phyloP scores from a whole-genome alignment of 2,888 invertebrate genomes.

The Drosophila cognata region DNA sequence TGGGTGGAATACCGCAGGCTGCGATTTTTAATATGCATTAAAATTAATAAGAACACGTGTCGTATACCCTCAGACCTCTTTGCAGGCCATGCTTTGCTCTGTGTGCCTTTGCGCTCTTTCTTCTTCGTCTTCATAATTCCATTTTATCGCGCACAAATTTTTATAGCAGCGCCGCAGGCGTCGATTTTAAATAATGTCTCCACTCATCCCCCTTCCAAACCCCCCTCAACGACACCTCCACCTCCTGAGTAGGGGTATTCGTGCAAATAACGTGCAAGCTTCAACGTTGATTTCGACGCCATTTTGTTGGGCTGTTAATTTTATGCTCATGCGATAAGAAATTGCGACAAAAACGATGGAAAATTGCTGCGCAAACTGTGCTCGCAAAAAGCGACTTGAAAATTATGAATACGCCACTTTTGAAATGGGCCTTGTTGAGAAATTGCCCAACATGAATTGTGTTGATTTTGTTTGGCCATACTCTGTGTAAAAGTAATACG shows the following conservation, averaged over 20 bases:
- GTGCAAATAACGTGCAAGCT: slow-evolving; percentile 41
- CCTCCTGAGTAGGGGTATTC: background rate
- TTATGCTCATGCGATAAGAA: slow-evolving; percentile 73
- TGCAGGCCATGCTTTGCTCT: background rate
- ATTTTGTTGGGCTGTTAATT: slow-evolving; percentile 74
- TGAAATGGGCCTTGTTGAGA: slow-evolving; percentile 14
- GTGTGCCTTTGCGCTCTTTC: background rate
- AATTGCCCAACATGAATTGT: slow-evolving; percentile 15
- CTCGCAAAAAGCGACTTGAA: slow-evolving; percentile 24
- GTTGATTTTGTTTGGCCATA: background rate
- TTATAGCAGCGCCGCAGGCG: slow-evolving; percentile 73
- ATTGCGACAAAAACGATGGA: slow-evolving; percentile 70
- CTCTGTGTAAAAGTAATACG: background rate
- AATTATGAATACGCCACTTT: slow-evolving; percentile 25
- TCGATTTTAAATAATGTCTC: slow-evolving; percentile 71
- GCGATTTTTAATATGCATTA: slow-evolving; percentile 77
- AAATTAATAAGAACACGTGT: slow-evolving; percentile 81
- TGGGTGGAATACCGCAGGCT: slow-evolving; percentile 37
- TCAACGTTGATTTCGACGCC: slow-evolving; percentile 67
- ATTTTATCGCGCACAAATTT: slow-evolving; percentile 78
- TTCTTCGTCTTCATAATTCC: slow-evolving; percentile 66
- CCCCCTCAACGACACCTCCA: too few relatives aligned
- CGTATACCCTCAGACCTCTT: slow-evolving; percentile 22
- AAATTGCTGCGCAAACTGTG: slow-evolving; percentile 60
- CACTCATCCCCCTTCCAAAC: background rate